Evolutionary conservation across 2,113 vertebrate species (phyloP).

Genomic region (Ammospiza nelsoni): DNA sequence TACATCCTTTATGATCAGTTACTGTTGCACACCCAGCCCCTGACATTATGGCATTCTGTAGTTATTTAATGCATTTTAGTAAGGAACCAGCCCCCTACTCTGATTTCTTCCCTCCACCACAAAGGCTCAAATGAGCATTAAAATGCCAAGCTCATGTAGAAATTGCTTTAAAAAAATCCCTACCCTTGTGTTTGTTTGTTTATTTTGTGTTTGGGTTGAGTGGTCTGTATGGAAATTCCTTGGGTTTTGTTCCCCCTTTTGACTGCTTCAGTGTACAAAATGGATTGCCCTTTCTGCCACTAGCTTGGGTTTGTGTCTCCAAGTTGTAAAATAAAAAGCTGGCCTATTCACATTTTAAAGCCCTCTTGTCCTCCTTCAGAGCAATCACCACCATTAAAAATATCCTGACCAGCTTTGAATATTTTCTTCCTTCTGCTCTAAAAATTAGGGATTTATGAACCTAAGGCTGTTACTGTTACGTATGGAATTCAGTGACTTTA

Average conservation of each 20-base stretch:
- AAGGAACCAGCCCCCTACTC: constrained; percentile 5
- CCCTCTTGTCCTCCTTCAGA: constrained; percentile 64
- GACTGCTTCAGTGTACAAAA: constrained; percentile 40
- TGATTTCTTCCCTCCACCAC: not conserved
- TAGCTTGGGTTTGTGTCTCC: constrained; percentile 39
- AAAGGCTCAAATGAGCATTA: not conserved
- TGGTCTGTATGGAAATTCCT: constrained; percentile 26
- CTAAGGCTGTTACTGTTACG: not conserved
- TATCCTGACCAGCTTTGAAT: not conserved
- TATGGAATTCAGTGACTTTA: not conserved
- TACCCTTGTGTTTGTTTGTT: not conserved
- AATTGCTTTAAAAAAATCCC: not conserved
- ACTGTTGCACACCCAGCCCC: constrained; percentile 60
- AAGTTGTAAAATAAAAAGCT: constrained; percentile 65
- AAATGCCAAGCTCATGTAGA: constrained; percentile 3
- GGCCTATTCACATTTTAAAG: constrained; percentile 63
- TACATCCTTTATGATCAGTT: constrained; percentile 66
- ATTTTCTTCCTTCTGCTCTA: not conserved
- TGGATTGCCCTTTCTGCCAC: constrained; percentile 49
- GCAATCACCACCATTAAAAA: constrained; percentile 31
- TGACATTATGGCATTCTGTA: constrained; percentile 31
- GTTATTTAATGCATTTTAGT: constrained; percentile 42
- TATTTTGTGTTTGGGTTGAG: constrained; percentile 40
- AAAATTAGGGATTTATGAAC: not conserved
- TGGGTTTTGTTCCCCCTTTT: constrained; percentile 44